Base-by-base conservation (phyloP, 1,140 invertebrate genomes). In the Ericerus pela region DNA sequence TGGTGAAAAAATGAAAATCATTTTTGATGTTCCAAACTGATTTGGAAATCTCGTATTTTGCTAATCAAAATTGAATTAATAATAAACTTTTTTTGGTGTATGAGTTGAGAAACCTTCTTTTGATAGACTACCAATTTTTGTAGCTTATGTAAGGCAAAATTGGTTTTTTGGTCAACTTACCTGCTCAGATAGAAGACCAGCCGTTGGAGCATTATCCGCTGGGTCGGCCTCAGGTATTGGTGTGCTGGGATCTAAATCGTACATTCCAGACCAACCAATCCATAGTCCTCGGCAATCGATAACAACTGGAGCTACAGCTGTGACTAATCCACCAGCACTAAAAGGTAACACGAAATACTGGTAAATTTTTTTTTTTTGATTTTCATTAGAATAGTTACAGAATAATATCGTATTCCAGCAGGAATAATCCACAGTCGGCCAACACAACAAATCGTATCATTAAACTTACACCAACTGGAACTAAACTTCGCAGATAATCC, bases 261-360 rank as follows among this genome's bases (percentile, higher is more conserved):
- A 84, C 54, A 88, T 79, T 2, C 88, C 88, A 0, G 88, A 82
- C 88, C 88, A 91, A 59, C 88, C 88, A 51, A 92, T 85, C 88
- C 88, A 92, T 20, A 88, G 74, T 24, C 88, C 88, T 63, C 79
- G 79, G 57, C 84, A 80, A 61, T 81, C 79, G 56, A 89, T 84
- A 1, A 91, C 87, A 6, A 91, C 86, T 0, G 88, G 87, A 36
- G 86, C 88, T 14, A 93, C 86, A 2, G 88, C 88, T 3, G 88
- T 93, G 12, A 92, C 88, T 54, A 92, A 71, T 57, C 88, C 88
- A 55, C 88, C 88, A 64, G 87, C 88, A 68, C 85, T 88, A 63
- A 10, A 70, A 62, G 36, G 53, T 54, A 57, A 55, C 31, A n/a
- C 8, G 51, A 28, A 28, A 54, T 16, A 14, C 22, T 12, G 20